A percentile compares a stretch with the other conserved stretches of the same genome.
These are phyloP conservation scores for Cyprinodon tularosa DNA, from an alignment of 2,113 vertebrate species.

Conservation along the genomic window DNA sequence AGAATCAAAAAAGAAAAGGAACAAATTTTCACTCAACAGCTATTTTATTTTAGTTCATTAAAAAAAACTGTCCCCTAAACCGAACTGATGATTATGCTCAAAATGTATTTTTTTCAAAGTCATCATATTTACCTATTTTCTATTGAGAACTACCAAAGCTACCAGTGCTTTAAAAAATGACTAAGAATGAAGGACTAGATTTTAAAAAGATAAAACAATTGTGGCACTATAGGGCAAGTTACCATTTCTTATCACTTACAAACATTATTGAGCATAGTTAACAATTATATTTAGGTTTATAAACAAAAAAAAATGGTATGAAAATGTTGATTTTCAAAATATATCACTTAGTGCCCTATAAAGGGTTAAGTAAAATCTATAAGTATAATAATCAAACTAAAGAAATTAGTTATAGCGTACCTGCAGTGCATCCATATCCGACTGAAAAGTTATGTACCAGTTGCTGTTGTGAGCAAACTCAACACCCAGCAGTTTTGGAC, in stretches of 20 bases:
- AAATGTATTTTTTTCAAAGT: neutral
- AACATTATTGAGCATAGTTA: too few species aligned
- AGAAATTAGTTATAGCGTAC: conserved; percentile 65
- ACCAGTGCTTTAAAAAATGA: neutral
- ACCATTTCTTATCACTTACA: too few species aligned
- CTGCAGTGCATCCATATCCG: conserved; percentile 95
- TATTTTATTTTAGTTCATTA: neutral
- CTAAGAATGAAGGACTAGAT: neutral
- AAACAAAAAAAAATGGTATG: too few species aligned
- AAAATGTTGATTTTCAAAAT: too few species aligned
- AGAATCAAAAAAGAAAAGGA: conserved; percentile 18
- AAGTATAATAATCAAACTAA: neutral
- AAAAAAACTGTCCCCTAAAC: too few species aligned
- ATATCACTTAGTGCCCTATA: too few species aligned
- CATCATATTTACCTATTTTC: neutral
- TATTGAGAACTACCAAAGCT: neutral
- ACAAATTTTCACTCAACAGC: neutral
- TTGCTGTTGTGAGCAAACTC: conserved; percentile 99
- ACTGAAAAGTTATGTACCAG: conserved; percentile 99
- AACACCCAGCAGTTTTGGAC: conserved; percentile 93
- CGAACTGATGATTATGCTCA: neutral
- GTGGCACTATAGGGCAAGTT: neutral
- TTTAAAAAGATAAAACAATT: neutral
- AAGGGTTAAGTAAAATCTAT: neutral
- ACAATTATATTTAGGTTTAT: too few species aligned